These are phyloP conservation scores for Formica exsecta DNA, from an alignment of 1,140 invertebrate genomes.

Conservation along the genomic window DNA sequence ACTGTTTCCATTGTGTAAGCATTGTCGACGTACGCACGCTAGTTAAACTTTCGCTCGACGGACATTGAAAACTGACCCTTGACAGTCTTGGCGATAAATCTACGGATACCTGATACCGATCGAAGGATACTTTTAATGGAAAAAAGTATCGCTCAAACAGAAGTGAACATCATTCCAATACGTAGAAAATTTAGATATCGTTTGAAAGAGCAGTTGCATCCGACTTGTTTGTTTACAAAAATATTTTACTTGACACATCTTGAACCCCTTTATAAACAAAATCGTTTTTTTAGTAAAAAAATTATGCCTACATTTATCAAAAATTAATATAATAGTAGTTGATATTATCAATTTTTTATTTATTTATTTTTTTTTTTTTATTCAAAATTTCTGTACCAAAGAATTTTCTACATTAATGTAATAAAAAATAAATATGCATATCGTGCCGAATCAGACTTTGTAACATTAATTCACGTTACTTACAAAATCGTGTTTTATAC, in stretches of 20 bases:
- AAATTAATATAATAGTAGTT: too few relatives aligned
- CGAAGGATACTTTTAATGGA: constrained; percentile 20
- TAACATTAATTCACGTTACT: not conserved
- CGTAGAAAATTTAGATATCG: not conserved
- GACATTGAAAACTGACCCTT: constrained; percentile 73
- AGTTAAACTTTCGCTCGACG: constrained; percentile 74
- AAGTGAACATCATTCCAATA: not conserved
- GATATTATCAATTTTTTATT: too few relatives aligned
- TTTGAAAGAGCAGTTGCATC: not conserved
- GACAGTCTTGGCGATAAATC: constrained; percentile 41
- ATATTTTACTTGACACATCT: too few relatives aligned
- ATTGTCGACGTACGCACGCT: constrained; percentile 65
- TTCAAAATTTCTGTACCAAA: too few relatives aligned
- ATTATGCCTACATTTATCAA: too few relatives aligned
- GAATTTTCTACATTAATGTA: too few relatives aligned
- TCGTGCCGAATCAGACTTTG: not conserved
- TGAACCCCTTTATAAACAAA: too few relatives aligned
- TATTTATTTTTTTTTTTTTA: too few relatives aligned
- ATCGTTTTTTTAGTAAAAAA: too few relatives aligned
- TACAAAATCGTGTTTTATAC: not conserved
- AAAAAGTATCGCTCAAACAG: constrained; percentile 17
- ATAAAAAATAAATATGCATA: too few relatives aligned
- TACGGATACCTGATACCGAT: constrained; percentile 8
- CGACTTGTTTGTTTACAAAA: too few relatives aligned
- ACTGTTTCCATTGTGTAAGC: constrained; percentile 74